A percentile compares a stretch with the other conserved stretches of the same genome.
phyloP scores from a whole-genome alignment of 2,113 vertebrate species.

The Porphyrio hochstetteri region DNA sequence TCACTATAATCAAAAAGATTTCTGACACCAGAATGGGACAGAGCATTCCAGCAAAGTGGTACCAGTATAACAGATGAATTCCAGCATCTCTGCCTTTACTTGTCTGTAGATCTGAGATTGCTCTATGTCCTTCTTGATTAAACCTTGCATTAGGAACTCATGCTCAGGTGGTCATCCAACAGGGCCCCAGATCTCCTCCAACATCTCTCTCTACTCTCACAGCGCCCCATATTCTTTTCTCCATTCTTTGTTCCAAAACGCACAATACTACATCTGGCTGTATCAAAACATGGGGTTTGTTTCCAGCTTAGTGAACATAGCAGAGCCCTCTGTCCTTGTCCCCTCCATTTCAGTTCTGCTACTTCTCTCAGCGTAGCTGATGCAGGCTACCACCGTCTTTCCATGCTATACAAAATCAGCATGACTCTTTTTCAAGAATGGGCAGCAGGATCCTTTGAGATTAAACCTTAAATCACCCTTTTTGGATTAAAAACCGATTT shows the following conservation, averaged over 20 bases:
- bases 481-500: not conserved
- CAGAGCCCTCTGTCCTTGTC: not conserved
- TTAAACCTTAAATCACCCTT: not conserved
- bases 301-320: not conserved
- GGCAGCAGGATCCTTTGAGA: not conserved
- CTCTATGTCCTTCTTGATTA: not conserved
- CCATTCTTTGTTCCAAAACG: not conserved
- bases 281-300: not conserved
- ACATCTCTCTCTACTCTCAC: not conserved
- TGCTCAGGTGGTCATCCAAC: not conserved
- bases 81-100: not conserved
- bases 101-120: not conserved
- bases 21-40: not conserved
- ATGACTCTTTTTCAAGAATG: not conserved
- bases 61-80: not conserved
- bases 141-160: not conserved
- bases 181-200: not conserved
- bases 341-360: not conserved
- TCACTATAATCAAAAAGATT: not conserved
- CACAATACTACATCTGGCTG: not conserved
- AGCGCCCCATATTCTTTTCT: not conserved
- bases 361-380: not conserved
- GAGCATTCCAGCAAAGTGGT: not conserved
- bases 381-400: not conserved
- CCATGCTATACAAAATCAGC: not conserved